phyloP scores from a whole-genome alignment of 2,113 vertebrate species.

The Pleuronectes platessa region DNA sequence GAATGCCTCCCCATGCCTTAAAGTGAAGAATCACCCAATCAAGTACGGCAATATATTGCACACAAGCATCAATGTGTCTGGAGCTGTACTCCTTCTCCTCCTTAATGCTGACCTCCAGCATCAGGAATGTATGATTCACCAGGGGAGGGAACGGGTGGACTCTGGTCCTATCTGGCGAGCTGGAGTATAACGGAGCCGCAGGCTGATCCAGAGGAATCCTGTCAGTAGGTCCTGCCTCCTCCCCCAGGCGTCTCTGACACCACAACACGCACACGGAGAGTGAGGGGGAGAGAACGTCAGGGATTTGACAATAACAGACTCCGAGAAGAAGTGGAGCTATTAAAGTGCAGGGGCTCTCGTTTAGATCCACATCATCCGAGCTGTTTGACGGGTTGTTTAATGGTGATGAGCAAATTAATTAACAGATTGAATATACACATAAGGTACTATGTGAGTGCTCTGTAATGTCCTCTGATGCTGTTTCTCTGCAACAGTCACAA shows the following conservation, averaged over 20 bases:
- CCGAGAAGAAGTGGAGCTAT: not conserved
- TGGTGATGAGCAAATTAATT: not conserved
- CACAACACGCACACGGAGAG: slow-evolving; percentile 17
- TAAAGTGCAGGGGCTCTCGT: slow-evolving; percentile 26
- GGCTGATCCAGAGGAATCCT: slow-evolving; percentile 34
- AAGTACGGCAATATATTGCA: slow-evolving; percentile 31
- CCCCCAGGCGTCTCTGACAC: slow-evolving; percentile 22
- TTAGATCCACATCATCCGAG: not conserved
- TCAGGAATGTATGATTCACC: slow-evolving; percentile 66
- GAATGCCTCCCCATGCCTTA: not conserved
- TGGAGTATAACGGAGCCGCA: slow-evolving; percentile 26
- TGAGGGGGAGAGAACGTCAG: slow-evolving; percentile 15
- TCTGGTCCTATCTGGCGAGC: slow-evolving; percentile 38
- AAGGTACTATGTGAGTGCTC: not conserved
- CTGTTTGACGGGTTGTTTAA: slow-evolving; percentile 15
- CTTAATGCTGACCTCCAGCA: slow-evolving; percentile 49
- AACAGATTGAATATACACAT: no score
- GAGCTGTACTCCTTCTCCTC: not conserved
- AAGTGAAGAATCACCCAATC: slow-evolving; percentile 49
- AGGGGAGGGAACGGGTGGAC: slow-evolving; percentile 24
- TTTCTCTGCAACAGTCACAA: not conserved
- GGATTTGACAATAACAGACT: slow-evolving; percentile 45
- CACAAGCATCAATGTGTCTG: slow-evolving; percentile 23
- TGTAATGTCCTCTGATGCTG: not conserved
- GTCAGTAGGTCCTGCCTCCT: slow-evolving; percentile 19